These are phyloP conservation scores for Coreoperca whiteheadi DNA, from an alignment of 2,113 vertebrate genomes.

Conservation along the genomic window DNA sequence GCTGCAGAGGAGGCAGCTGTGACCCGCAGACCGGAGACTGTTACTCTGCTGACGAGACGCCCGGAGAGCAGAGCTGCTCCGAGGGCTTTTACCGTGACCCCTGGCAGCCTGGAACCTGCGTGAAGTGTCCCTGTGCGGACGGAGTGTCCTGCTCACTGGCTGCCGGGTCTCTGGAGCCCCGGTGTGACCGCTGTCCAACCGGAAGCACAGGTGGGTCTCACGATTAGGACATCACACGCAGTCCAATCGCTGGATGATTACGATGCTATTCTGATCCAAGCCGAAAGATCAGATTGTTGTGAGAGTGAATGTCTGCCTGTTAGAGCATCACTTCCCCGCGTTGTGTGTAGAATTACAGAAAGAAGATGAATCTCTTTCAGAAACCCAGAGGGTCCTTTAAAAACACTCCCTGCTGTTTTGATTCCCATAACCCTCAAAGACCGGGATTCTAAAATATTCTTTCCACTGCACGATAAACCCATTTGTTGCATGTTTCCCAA, in stretches of 20 bases:
- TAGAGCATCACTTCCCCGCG: no score
- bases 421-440: no score
- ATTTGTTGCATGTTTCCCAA: no score
- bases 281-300: no score
- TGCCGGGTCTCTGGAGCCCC: slow-evolving; percentile 69
- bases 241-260: not conserved
- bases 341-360: no score
- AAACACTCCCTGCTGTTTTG: no score
- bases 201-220: slow-evolving; percentile 86
- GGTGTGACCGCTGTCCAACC: slow-evolving; percentile 86
- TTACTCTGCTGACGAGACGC: slow-evolving; percentile 68
- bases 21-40: slow-evolving; percentile 89
- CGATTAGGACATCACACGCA: not conserved
- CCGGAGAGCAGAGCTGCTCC: slow-evolving; percentile 21
- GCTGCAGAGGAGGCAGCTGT: slow-evolving; percentile 89
- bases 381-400: no score
- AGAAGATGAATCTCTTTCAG: no score
- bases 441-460: no score
- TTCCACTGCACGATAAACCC: no score
- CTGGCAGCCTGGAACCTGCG: slow-evolving; percentile 68
- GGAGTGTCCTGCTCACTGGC: slow-evolving; percentile 85
- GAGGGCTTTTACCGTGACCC: slow-evolving; percentile 87
- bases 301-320: no score
- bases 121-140: slow-evolving; percentile 85
- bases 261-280: no score